These are phyloP conservation scores for Idaea biselata DNA, from an alignment of 2,888 invertebrate species.

Conservation along the genomic window DNA sequence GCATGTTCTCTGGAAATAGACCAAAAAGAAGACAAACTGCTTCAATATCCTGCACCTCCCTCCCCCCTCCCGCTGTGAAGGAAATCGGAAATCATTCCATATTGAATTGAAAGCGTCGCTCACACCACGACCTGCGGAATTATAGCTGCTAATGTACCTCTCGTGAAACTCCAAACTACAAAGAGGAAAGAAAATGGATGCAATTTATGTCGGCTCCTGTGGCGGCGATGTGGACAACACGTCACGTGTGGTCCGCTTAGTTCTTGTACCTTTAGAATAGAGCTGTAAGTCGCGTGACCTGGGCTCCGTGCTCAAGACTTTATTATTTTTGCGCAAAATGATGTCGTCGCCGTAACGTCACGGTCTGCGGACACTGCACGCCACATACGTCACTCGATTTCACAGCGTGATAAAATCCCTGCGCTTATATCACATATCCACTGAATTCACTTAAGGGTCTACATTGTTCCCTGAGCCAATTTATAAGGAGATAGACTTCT, in stretches of 20 bases:
- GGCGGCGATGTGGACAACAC: constrained; percentile 21
- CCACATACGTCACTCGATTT: background rate
- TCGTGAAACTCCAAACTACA: constrained; percentile 22
- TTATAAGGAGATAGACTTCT: no score
- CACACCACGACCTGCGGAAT: constrained; percentile 17
- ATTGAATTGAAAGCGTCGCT: constrained; percentile 26
- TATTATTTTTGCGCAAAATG: constrained; percentile 4
- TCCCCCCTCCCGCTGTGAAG: constrained; percentile 10
- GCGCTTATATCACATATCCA: background rate
- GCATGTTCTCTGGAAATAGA: constrained; percentile 12
- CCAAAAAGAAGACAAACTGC: constrained; percentile 19
- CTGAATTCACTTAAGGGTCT: background rate
- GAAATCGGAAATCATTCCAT: constrained; percentile 30
- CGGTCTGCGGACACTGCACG: background rate
- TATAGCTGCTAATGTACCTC: constrained; percentile 14
- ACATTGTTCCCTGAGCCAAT: no score
- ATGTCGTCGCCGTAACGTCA: background rate
- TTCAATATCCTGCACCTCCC: constrained; percentile 24
- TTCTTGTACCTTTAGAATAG: background rate
- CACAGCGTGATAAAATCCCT: background rate
- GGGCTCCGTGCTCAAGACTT: background rate
- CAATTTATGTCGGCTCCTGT: constrained; percentile 36
- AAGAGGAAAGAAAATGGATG: constrained; percentile 36
- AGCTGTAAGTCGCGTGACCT: background rate
- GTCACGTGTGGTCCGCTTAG: constrained; percentile 1